phyloP scores from a whole-genome alignment of 2,888 invertebrate genomes.

The Caenorhabditis parvicauda region DNA sequence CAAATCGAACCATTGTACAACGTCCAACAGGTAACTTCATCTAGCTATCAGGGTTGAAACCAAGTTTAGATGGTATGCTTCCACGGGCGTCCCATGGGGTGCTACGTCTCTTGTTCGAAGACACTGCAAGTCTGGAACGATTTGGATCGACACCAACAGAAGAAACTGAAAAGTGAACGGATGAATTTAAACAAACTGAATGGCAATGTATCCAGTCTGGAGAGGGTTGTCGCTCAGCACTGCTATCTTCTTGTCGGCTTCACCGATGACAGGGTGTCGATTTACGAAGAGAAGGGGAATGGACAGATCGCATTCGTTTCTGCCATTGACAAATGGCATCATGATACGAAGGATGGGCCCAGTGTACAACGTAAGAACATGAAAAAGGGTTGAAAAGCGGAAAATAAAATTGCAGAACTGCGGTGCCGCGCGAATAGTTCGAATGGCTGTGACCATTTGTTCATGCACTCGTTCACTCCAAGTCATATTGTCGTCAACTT shows the following conservation, averaged over 20 bases:
- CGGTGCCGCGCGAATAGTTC: constrained; percentile 19
- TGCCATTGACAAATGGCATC: constrained; percentile 24
- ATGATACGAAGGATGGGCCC: constrained; percentile 9
- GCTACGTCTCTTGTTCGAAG: constrained; percentile 35
- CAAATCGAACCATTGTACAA: constrained; percentile 39
- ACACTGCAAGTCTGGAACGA: constrained; percentile 43
- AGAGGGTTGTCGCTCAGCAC: constrained; percentile 20
- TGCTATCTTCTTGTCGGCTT: constrained; percentile 28
- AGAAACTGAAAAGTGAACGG: constrained; percentile 42
- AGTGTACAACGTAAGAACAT: constrained; percentile 10
- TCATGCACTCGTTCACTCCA: constrained; percentile 26
- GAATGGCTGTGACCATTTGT: constrained; percentile 23
- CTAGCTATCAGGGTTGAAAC: background rate
- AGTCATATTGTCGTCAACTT: constrained; percentile 24
- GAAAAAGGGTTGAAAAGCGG: too few relatives aligned
- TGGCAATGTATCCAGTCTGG: constrained; percentile 15
- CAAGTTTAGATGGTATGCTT: constrained; percentile 34
- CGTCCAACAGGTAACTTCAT: constrained; percentile 17
- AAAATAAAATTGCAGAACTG: constrained; percentile 15
- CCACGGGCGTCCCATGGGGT: constrained; percentile 42
- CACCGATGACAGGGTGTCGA: constrained; percentile 28
- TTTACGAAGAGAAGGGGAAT: constrained; percentile 31
- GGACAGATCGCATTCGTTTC: constrained; percentile 23
- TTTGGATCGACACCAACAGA: constrained; percentile 44
- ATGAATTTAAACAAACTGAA: constrained; percentile 30